Evolutionary conservation across 2,888 invertebrate genomes (phyloP).

Genomic region (Hartigia nigra): DNA sequence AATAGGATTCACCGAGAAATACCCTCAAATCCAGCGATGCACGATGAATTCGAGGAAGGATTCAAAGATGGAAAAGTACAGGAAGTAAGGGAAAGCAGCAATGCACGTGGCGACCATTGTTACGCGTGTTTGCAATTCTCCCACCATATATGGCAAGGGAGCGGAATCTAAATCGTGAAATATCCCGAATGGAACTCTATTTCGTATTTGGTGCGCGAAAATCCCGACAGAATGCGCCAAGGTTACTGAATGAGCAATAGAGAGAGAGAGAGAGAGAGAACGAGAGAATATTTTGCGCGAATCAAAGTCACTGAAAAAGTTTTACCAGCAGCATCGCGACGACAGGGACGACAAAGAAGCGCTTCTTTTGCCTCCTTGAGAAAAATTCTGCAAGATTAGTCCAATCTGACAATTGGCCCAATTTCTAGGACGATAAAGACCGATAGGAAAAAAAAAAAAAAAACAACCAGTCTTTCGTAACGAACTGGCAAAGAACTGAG

Average conservation of each 20-base stretch:
- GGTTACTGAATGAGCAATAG: background rate
- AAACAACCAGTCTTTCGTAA: background rate
- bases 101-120: constrained; percentile 29
- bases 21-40: background rate
- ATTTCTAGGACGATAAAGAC: background rate
- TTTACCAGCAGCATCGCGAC: background rate
- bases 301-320: background rate
- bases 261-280: background rate
- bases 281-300: background rate
- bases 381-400: background rate
- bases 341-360: background rate
- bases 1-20: background rate
- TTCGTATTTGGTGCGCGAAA: constrained; percentile 23
- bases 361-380: background rate
- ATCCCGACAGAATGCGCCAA: background rate
- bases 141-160: constrained; percentile 42
- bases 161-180: constrained; percentile 38
- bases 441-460: background rate
- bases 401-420: background rate
- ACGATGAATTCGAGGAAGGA: background rate
- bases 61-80: background rate
- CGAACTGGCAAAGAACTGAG: background rate
- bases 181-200: constrained; percentile 31
- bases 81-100: background rate
- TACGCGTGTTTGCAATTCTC: constrained; percentile 41